Conservation (phyloP, 2,888 invertebrate genomes). For the Tenthredo mesomela region DNA sequence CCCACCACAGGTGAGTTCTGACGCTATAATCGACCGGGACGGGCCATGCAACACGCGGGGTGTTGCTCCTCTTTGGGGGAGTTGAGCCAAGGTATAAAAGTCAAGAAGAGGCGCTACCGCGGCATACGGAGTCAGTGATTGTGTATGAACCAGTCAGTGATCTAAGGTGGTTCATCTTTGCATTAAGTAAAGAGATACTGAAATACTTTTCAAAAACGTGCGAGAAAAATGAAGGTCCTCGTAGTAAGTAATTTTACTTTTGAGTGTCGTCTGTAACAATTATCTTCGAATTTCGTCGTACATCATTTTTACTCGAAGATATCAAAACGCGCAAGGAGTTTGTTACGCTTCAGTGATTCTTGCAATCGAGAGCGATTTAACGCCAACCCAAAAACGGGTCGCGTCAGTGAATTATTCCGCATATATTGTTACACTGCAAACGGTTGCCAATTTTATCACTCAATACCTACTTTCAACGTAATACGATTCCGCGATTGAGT, state of each 20-base stretch:
- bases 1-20: conserved; percentile 34
- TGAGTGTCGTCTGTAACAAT: background rate
- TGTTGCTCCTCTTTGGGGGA: conserved; percentile 49
- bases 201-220: conserved; percentile 3
- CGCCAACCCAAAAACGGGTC: background rate
- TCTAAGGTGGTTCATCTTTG: conserved; percentile 43
- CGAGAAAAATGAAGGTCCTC: conserved; percentile 37
- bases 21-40: conserved; percentile 40
- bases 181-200: conserved; percentile 16
- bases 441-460: background rate
- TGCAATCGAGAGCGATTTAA: background rate
- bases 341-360: background rate
- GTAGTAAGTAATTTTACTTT: conserved; percentile 39
- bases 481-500: background rate
- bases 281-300: background rate
- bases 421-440: background rate
- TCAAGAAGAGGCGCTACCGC: conserved; percentile 48
- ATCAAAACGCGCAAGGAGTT: background rate
- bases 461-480: background rate
- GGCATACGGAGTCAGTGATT: conserved; percentile 52
- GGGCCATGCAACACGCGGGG: conserved; percentile 41
- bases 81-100: conserved; percentile 47
- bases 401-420: conserved; percentile 35
- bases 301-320: background rate
- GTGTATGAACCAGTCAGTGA: conserved; percentile 50